Evolutionary conservation across 2,888 invertebrate species (phyloP), one percentile per base, ranked within the genome.

Genomic region (Plagodis pulveraria): DNA sequence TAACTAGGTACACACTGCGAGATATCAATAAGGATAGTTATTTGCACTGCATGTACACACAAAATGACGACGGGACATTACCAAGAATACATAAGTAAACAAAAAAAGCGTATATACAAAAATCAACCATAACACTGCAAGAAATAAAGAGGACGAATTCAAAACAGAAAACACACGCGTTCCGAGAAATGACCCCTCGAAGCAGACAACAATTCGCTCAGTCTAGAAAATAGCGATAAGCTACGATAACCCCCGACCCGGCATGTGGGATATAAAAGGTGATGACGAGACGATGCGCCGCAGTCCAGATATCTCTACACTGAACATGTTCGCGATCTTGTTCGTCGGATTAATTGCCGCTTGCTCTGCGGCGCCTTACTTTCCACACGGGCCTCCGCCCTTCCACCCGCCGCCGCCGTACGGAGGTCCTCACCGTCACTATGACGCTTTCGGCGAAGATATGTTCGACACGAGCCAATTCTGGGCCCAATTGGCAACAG

Each of bases 391-490:
- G 6, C 60, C 58, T 5, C 42, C 53, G 6, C 62, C 69, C 0
- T 70, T 56, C 47, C 66, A 56, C 32, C 63, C 58, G 0, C 40
- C 55, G 11, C 32, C 45, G 41, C 56, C 69, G 5, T 61, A 67
- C 8, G 40, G 10, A 10, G 40, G 40, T 10, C 40, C 8, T 10
- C 10, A 10, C 34, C 44, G 4, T 22, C 22, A 44, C 56, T 69
- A 6, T 61, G 68, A 38, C 58, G 62, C 36, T 59, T 67, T 80
- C 62, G 60, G 65, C 5, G 78, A 78, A 0, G 71, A 78, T 10
- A 9, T 86, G 0, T 88, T 90, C 72, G 85, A 89, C 68, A 84
- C 87, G 0, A 66, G 70, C 35, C 71, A 70, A 11, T 89, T 90
- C 69, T 91, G 87, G 87, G 41, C 66, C 0, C 76, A 83, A 4